phyloP scores from a whole-genome alignment of 2,888 invertebrate species.

The Seira sanloemensis region DNA sequence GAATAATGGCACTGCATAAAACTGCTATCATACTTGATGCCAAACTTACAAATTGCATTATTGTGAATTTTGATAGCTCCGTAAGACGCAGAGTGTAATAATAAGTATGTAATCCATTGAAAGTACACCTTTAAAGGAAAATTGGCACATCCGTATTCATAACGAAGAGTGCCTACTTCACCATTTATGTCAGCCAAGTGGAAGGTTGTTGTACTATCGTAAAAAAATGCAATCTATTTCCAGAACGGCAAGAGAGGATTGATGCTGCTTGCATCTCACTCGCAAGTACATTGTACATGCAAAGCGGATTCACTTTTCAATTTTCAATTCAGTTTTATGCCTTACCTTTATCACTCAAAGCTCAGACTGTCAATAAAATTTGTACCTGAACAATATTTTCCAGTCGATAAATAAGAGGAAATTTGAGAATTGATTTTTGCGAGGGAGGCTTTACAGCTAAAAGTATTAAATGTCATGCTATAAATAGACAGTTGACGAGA shows the following conservation, averaged over 20 bases:
- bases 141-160: slow-evolving; percentile 44
- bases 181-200: too few species aligned
- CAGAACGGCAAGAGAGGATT: background rate
- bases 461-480: too few species aligned
- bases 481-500: too few species aligned
- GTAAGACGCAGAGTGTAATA: too few species aligned
- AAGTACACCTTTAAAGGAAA: too few species aligned
- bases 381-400: background rate
- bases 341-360: background rate
- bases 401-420: background rate
- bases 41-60: background rate
- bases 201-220: background rate
- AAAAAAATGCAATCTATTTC: slow-evolving; percentile 20
- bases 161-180: slow-evolving; percentile 22
- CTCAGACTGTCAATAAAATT: background rate
- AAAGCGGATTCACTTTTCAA: background rate
- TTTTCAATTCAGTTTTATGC: background rate
- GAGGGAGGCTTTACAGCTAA: too few species aligned
- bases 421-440: too few species aligned
- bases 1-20: background rate
- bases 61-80: background rate
- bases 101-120: too few species aligned
- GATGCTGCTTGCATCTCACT: background rate
- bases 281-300: background rate
- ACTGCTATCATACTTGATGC: background rate